phyloP scores from a whole-genome alignment of 2,888 invertebrate genomes.

The Hydrotaea cyrtoneurina region DNA sequence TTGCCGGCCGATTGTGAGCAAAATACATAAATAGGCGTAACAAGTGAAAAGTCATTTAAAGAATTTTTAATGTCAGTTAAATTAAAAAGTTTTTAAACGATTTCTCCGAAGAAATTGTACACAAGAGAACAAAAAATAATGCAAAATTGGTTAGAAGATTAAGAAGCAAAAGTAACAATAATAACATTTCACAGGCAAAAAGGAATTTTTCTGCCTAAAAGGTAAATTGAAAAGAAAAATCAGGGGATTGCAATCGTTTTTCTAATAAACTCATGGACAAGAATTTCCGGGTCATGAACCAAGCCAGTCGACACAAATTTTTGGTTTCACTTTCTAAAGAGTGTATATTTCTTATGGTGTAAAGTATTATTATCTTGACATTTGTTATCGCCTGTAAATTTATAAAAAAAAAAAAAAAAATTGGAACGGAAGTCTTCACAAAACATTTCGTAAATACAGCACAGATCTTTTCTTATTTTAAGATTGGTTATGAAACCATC shows the following conservation, averaged over 20 bases:
- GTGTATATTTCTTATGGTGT: too few relatives aligned
- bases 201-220: neutral
- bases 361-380: too few relatives aligned
- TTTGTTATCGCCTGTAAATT: too few relatives aligned
- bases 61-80: conserved; percentile 55
- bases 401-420: too few relatives aligned
- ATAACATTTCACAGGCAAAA: conserved; percentile 11
- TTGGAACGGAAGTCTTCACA: too few relatives aligned
- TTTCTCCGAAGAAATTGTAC: conserved; percentile 2
- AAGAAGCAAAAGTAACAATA: conserved; percentile 11
- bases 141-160: conserved; percentile 33
- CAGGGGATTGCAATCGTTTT: conserved; percentile 3
- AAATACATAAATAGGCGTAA: conserved; percentile 56
- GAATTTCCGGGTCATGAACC: too few relatives aligned
- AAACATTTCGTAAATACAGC: too few relatives aligned
- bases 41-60: conserved; percentile 59
- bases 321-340: too few relatives aligned
- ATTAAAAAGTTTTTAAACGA: conserved; percentile 57
- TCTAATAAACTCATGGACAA: neutral
- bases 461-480: too few relatives aligned
- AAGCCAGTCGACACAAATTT: too few relatives aligned
- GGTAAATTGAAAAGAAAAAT: conserved; percentile 15
- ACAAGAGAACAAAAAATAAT: neutral
- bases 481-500: too few relatives aligned
- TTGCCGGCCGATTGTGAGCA: conserved; percentile 30